Evolutionary conservation across 1,140 invertebrate species (phyloP).

Genomic region (Microplitis mediator): DNA sequence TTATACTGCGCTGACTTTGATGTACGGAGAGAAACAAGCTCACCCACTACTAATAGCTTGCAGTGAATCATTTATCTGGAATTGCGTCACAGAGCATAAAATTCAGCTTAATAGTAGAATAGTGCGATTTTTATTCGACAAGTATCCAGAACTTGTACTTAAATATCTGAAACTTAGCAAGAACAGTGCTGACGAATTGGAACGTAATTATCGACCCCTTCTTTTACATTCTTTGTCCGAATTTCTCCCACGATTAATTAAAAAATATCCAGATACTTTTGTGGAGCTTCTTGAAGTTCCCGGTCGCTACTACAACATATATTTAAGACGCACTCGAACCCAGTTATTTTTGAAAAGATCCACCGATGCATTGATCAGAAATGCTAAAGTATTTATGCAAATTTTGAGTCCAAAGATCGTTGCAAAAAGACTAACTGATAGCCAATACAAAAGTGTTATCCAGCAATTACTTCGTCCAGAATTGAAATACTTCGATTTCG

Average conservation of each 20-base stretch:
- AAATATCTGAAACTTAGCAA: conserved; percentile 39
- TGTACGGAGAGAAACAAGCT: conserved; percentile 33
- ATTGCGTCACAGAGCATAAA: conserved; percentile 9
- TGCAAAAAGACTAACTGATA: too few species aligned
- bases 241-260: neutral
- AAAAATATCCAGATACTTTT: neutral
- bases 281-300: neutral
- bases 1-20: conserved; percentile 18
- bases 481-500: too few species aligned
- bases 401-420: neutral
- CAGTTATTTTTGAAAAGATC: neutral
- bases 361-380: neutral
- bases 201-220: neutral
- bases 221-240: neutral
- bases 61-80: conserved; percentile 2
- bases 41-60: conserved; percentile 11
- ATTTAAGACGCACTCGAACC: neutral
- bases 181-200: neutral
- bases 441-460: too few species aligned
- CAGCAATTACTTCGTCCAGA: too few species aligned
- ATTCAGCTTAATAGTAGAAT: conserved; percentile 22
- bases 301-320: neutral
- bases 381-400: neutral
- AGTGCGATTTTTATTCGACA: conserved; percentile 31
- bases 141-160: conserved; percentile 40